A percentile compares a stretch with the other conserved stretches of the same genome.
Evolutionary conservation across 2,888 invertebrate species (phyloP).

Genomic region (Leptarthrus brevirostris): DNA sequence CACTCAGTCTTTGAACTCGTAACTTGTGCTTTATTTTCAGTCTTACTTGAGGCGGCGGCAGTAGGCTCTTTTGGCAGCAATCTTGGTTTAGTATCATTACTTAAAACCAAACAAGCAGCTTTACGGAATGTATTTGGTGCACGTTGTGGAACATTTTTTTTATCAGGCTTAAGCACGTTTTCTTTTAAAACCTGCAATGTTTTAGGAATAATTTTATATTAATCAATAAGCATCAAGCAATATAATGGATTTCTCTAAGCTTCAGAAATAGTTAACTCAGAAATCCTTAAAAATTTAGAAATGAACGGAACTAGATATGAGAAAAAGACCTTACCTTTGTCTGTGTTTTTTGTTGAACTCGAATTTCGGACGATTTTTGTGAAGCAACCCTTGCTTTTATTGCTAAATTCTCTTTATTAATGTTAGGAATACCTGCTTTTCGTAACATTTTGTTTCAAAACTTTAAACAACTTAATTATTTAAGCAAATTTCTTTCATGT

Average conservation of each 20-base stretch:
- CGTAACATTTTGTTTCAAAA: not conserved
- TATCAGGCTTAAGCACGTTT: not conserved
- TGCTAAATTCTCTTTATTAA: constrained; percentile 1
- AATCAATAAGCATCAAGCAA: no score
- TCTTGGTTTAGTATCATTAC: not conserved
- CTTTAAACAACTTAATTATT: not conserved
- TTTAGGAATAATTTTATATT: not conserved
- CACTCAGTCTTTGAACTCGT: not conserved
- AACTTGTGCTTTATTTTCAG: not conserved
- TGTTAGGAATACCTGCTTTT: not conserved
- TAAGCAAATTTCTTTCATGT: no score
- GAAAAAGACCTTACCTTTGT: not conserved
- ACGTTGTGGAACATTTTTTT: not conserved
- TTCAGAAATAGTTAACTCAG: no score
- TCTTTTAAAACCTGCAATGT: not conserved
- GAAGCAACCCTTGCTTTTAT: not conserved
- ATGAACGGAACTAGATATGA: not conserved
- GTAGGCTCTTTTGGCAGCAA: not conserved
- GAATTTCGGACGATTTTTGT: not conserved
- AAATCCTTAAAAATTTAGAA: no score
- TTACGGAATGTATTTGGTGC: not conserved
- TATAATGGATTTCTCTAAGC: no score
- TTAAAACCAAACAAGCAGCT: not conserved
- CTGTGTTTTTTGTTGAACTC: constrained; percentile 4
- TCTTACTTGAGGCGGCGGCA: not conserved